Conservation (phyloP, 2,888 invertebrate species). For the Ophioninae sp. region DNA sequence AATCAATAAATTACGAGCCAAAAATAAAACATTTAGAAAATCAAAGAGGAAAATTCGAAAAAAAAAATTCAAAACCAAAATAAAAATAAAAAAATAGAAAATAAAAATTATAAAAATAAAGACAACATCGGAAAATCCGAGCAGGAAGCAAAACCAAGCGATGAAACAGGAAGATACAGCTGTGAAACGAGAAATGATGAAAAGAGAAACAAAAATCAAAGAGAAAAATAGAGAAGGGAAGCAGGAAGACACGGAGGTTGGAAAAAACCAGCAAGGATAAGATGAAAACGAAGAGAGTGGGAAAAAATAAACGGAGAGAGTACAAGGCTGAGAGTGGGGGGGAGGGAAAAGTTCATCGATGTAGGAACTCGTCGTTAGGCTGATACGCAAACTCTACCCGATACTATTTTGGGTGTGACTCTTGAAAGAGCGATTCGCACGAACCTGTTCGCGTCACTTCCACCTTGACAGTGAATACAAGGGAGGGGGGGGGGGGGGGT, state of each 20-base stretch:
- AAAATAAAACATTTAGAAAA: neutral
- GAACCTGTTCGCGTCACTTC: slow-evolving; percentile 10
- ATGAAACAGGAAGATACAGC: neutral
- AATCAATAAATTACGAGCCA: neutral
- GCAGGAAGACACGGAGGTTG: neutral
- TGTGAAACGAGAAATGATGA: neutral
- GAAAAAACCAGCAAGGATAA: neutral
- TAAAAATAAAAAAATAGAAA: neutral
- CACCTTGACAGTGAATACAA: slow-evolving; percentile 55
- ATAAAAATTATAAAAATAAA: neutral
- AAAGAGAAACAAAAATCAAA: neutral
- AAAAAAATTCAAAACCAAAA: neutral
- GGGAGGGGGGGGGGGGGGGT: slow-evolving; percentile 26
- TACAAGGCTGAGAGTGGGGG: too few relatives aligned
- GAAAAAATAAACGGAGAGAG: slow-evolving; percentile 24
- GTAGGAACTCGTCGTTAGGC: slow-evolving; percentile 51
- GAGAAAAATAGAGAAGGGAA: neutral
- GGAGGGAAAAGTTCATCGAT: slow-evolving; percentile 28
- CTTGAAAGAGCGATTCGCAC: slow-evolving; percentile 16
- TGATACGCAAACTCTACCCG: slow-evolving; percentile 50
- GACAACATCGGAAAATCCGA: neutral
- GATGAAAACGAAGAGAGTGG: neutral
- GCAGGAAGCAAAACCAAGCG: neutral
- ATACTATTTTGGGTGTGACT: slow-evolving; percentile 56
- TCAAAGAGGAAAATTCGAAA: neutral